A percentile compares a stretch with the other conserved stretches of the same genome.
phyloP scores from a whole-genome alignment of 2,888 invertebrate genomes.

The Drosophila mercatorum region DNA sequence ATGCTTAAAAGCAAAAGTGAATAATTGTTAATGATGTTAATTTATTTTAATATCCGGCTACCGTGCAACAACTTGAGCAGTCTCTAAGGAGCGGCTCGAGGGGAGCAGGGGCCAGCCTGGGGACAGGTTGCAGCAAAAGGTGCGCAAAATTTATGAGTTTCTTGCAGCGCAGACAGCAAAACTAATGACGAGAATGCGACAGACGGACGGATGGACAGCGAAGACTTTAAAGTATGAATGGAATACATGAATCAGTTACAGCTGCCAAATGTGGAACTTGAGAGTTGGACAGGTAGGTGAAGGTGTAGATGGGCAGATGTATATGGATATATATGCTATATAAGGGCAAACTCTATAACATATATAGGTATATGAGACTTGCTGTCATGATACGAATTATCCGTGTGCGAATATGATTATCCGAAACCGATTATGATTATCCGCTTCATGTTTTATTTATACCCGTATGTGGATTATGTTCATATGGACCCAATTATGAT shows the following conservation, averaged over 20 bases:
- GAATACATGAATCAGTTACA: slow-evolving; percentile 20
- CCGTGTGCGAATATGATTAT: too few species aligned
- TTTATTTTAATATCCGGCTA: slow-evolving; percentile 67
- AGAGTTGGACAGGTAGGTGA: neutral
- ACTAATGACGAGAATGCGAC: slow-evolving; percentile 34
- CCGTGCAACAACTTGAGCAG: slow-evolving; percentile 49
- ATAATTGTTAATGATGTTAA: slow-evolving; percentile 72
- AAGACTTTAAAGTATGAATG: slow-evolving; percentile 20
- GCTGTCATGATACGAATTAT: too few species aligned
- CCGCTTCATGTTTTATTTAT: too few species aligned
- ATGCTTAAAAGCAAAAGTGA: slow-evolving; percentile 76
- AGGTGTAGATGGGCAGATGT: neutral
- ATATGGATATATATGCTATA: neutral
- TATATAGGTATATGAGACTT: too few species aligned
- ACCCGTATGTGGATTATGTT: too few species aligned
- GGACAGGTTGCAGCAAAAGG: slow-evolving; percentile 20
- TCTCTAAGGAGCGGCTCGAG: neutral
- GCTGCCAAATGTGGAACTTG: neutral
- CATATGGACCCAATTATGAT: too few species aligned
- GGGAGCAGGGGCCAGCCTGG: neutral
- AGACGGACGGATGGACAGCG: slow-evolving; percentile 4
- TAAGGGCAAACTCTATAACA: neutral
- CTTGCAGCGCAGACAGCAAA: slow-evolving; percentile 40
- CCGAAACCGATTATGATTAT: too few species aligned
- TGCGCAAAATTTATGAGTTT: slow-evolving; percentile 47